Conservation (phyloP, 2,113 vertebrate species). For the Pyrgilauda ruficollis region DNA sequence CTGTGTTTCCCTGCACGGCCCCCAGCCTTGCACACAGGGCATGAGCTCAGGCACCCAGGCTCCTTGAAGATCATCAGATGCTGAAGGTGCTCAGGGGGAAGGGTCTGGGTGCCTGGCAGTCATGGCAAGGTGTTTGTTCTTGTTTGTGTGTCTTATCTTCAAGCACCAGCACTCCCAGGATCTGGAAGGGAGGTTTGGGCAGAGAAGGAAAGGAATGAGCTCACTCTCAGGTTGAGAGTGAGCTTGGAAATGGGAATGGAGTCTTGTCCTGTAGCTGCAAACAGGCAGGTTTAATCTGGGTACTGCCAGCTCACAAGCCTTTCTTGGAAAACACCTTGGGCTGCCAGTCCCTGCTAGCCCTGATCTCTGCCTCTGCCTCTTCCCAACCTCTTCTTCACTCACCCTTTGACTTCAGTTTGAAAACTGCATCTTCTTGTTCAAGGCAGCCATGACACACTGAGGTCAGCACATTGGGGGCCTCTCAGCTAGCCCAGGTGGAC, state of each 20-base stretch:
- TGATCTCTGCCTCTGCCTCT: not conserved
- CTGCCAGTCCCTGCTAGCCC: not conserved
- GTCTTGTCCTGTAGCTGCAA: not conserved
- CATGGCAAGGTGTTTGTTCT: not conserved
- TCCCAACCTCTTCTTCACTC: not conserved
- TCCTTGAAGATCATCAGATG: not conserved
- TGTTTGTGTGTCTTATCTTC: not conserved
- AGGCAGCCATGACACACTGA: rapidly evolving
- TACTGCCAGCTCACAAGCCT: not conserved
- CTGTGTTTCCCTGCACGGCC: not conserved
- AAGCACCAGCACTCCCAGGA: not conserved
- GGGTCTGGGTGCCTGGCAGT: not conserved
- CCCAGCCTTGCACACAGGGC: not conserved
- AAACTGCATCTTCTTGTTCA: not conserved
- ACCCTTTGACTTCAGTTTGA: not conserved
- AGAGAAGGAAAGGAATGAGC: not conserved
- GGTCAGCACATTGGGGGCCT: not conserved
- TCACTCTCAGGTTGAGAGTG: not conserved
- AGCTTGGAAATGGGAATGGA: not conserved
- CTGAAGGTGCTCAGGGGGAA: not conserved
- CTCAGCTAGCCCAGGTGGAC: not conserved
- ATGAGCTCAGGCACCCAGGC: not conserved
- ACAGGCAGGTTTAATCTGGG: not conserved
- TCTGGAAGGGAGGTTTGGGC: not conserved
- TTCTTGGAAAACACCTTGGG: not conserved